These are phyloP conservation scores for Pogoniulus pusillus DNA, from an alignment of 2,797 vertebrate genomes.

Conservation along the genomic window DNA sequence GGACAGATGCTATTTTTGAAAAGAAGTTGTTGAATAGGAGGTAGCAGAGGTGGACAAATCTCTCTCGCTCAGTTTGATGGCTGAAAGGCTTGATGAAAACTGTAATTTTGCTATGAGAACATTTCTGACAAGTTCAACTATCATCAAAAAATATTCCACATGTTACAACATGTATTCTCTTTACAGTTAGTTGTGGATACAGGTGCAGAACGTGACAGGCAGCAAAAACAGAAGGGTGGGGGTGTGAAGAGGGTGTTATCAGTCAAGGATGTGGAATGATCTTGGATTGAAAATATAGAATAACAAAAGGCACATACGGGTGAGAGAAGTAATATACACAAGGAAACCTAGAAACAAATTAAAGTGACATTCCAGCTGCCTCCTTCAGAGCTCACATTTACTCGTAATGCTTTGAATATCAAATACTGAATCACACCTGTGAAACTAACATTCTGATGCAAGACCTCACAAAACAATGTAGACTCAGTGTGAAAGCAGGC, in stretches of 20 bases:
- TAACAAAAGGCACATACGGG: not conserved
- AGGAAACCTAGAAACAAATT: not conserved
- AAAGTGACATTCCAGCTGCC: not conserved
- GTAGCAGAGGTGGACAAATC: not conserved
- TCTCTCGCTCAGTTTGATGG: not conserved
- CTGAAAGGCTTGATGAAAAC: constrained; percentile 13
- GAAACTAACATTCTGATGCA: not conserved
- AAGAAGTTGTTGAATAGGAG: not conserved
- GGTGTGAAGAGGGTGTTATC: not conserved
- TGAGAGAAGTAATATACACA: not conserved
- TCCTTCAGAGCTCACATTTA: not conserved
- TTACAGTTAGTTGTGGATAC: not conserved
- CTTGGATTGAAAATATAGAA: not conserved
- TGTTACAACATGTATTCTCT: not conserved
- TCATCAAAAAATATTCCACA: not conserved
- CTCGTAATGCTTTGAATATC: not conserved
- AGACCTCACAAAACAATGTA: not conserved
- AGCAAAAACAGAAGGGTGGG: not conserved
- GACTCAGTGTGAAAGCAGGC: not conserved
- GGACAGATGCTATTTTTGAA: not conserved
- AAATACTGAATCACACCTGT: not conserved
- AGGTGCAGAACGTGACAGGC: not conserved
- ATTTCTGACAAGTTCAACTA: not conserved
- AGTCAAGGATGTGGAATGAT: not conserved
- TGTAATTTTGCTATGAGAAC: not conserved